A percentile compares a stretch with the other conserved stretches of the same genome.
Evolutionary conservation across 2,797 vertebrate genomes (phyloP).

Genomic region (Macroramphosus scolopax): DNA sequence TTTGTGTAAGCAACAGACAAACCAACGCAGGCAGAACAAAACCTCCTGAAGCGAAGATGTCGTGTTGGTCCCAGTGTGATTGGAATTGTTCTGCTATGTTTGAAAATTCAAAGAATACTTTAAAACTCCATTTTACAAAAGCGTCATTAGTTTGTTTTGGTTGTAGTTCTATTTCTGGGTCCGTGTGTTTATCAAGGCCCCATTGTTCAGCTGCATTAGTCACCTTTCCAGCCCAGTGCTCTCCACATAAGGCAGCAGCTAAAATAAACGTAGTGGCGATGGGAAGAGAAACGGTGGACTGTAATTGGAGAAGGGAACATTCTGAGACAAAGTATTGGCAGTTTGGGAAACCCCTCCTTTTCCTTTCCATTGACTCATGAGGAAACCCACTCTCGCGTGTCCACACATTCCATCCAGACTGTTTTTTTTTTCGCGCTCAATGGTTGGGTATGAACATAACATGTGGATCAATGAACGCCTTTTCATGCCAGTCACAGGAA

Average conservation of each 20-base stretch:
- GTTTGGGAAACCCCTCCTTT: slow-evolving; percentile 29
- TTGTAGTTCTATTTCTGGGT: too few species aligned
- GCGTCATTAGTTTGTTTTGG: too few species aligned
- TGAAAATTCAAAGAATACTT: too few species aligned
- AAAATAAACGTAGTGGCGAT: slow-evolving; percentile 2
- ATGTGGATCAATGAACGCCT: slow-evolving; percentile 16
- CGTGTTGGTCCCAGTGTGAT: too few species aligned
- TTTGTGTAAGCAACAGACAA: too few species aligned
- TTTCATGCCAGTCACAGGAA: slow-evolving; percentile 1
- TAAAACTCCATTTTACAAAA: too few species aligned
- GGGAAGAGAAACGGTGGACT: slow-evolving; percentile 29
- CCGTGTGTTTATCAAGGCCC: slow-evolving; percentile 27
- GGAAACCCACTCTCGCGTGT: slow-evolving; percentile 52
- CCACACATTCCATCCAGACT: slow-evolving; percentile 39
- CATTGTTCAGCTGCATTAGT: slow-evolving; percentile 35
- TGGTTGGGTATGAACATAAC: slow-evolving; percentile 20
- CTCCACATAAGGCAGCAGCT: slow-evolving; percentile 15
- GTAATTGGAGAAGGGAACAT: slow-evolving; percentile 43
- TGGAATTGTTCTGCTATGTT: too few species aligned
- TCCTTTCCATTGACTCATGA: slow-evolving; percentile 46
- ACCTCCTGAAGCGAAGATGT: too few species aligned
- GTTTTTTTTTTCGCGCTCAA: slow-evolving; percentile 13
- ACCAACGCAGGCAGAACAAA: too few species aligned
- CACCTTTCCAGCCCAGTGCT: slow-evolving; percentile 44
- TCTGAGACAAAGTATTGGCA: slow-evolving; percentile 31